phyloP scores from a whole-genome alignment of 2,797 vertebrate genomes.

The Aulostomus chinensis region DNA sequence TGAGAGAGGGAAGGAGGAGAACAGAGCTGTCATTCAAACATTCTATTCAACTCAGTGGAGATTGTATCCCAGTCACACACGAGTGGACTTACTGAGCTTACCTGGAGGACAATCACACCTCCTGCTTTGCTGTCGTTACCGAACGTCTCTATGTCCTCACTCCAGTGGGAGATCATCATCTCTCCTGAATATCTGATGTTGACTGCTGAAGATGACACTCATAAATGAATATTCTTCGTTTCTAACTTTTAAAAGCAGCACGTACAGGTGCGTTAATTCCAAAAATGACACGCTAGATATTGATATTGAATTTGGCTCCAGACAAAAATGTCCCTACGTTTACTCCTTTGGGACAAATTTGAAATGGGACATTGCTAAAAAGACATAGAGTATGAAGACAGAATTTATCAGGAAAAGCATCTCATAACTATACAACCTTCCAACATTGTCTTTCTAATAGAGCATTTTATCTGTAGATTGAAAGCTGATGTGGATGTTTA shows the following conservation, averaged over 20 bases:
- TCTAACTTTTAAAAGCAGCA: no score
- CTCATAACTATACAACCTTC: no score
- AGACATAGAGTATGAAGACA: no score
- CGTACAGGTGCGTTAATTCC: no score
- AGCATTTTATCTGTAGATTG: slow-evolving; percentile 26
- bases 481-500: slow-evolving; percentile 16
- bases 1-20: slow-evolving; percentile 41
- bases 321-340: slow-evolving; percentile 1
- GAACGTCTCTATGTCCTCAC: background rate
- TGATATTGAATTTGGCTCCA: no score
- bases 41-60: slow-evolving; percentile 20
- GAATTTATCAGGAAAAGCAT: no score
- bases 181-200: no score
- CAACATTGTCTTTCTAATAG: background rate
- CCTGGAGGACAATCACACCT: slow-evolving; percentile 18
- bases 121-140: background rate
- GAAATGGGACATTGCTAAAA: no score
- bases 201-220: no score
- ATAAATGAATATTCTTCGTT: no score
- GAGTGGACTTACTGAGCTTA: slow-evolving; percentile 28
- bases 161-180: background rate
- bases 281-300: no score
- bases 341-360: slow-evolving; percentile 4
- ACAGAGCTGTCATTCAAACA: slow-evolving; percentile 47
- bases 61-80: slow-evolving; percentile 20